A percentile compares a stretch with the other conserved stretches of the same genome.
Conservation (phyloP, 2,113 vertebrate genomes). For the Ammodytes dubius region DNA sequence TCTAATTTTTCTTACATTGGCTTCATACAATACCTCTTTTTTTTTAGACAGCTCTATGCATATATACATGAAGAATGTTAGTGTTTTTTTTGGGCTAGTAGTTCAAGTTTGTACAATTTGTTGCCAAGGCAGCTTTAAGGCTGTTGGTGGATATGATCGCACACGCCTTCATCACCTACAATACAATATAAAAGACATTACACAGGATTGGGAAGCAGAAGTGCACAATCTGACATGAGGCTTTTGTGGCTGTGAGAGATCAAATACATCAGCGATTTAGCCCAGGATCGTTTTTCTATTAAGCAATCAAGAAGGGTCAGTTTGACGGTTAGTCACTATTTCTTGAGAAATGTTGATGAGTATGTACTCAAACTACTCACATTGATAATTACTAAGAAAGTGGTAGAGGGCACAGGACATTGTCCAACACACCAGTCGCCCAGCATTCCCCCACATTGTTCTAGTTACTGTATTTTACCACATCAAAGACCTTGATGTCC, state of each 20-base stretch:
- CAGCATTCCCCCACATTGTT: conserved; percentile 61
- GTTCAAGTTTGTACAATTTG: neutral
- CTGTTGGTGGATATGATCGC: neutral
- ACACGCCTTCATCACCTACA: conserved; percentile 2
- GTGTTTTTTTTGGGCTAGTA: neutral
- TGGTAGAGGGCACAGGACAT: conserved; percentile 32
- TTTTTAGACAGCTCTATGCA: neutral
- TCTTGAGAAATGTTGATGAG: too few relatives aligned
- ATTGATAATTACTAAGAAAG: conserved; percentile 40
- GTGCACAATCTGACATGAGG: conserved; percentile 19
- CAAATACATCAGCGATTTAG: conserved; percentile 27
- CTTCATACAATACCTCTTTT: neutral
- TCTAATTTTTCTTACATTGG: neutral
- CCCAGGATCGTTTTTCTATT: conserved; percentile 15
- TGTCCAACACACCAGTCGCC: conserved; percentile 33
- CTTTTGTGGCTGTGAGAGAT: conserved; percentile 16
- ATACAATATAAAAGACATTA: conserved; percentile 42
- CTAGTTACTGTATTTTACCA: conserved; percentile 20
- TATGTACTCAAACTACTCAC: conserved; percentile 21
- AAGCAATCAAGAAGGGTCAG: too few relatives aligned
- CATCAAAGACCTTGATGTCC: conserved; percentile 62
- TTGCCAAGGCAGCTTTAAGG: conserved; percentile 1
- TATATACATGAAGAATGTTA: neutral
- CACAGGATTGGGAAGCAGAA: conserved; percentile 56
- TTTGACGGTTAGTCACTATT: too few relatives aligned